Base-by-base conservation (phyloP, 2,113 vertebrate genomes). In the Equus przewalskii region DNA sequence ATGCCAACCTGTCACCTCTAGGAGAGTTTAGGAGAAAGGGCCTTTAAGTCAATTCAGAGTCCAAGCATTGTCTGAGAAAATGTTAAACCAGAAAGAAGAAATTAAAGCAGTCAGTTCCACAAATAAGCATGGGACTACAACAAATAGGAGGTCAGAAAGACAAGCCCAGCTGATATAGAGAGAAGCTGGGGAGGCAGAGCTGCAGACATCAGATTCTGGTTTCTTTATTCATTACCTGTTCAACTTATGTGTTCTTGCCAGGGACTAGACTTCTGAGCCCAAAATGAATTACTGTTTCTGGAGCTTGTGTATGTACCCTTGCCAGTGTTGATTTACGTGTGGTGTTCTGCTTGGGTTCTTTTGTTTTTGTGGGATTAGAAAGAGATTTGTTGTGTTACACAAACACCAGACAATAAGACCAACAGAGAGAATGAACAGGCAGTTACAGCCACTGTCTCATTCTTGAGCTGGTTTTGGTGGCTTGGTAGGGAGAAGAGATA, bases 61-160 rank as follows among this genome's bases (percentile, higher is more conserved):
- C 8, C 58, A 1, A 75, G n/a, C 60, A 21, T 51, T 72, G 26
- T 64, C 8, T 44, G 60, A 90, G n/a, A 90, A 90, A 65, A 22
- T 91, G 21, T 81, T 83, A 94, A 88, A 33, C 3, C 30, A 83
- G 56, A 81, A 79, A 58, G 24, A 79, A 54, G n/a, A 90, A 93
- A 91, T 69, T 58, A 80, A 94, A 97, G 60, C 6, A 58, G 30
- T 46, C 5, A 7, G 0, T 90, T 44, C 22, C 10, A n/a, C n/a
- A 87, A 87, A 56, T 49, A 90, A 75, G 14, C 41, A 33, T 30
- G 28, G 3, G 30, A 86, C 28, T 49, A 60, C 11, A 86, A n/a
- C 64, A 93, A 92, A 89, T 26, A 1, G 14, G 9, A 51, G 12
- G 36, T 92, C 26, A 65, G 30, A 54, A 92, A 92, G 41, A 56